These are phyloP conservation scores for Neomorphus geoffroyi DNA, from an alignment of 2,797 vertebrate genomes.

Conservation along the genomic window DNA sequence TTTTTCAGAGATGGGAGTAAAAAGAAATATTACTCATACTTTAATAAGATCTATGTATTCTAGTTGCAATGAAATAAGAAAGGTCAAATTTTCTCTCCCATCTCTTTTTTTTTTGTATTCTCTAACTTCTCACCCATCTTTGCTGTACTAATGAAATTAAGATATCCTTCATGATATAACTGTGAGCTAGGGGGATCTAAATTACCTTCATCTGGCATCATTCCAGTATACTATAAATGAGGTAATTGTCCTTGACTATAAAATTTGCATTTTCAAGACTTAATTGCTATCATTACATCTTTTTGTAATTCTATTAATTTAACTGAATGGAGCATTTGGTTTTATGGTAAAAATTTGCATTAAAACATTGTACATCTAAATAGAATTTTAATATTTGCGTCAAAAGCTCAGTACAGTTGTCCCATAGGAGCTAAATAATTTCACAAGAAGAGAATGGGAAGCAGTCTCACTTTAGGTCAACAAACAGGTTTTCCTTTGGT, in stretches of 20 bases:
- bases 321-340: slow-evolving; percentile 98
- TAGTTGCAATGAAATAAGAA: slow-evolving; percentile 74
- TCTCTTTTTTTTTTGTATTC: slow-evolving; percentile 70
- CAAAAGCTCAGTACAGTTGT: slow-evolving; percentile 70
- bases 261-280: slow-evolving; percentile 99
- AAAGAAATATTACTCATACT: slow-evolving; percentile 76
- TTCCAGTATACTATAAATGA: slow-evolving; percentile 99
- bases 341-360: slow-evolving; percentile 99
- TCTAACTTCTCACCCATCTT: slow-evolving; percentile 79
- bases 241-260: slow-evolving; percentile 99
- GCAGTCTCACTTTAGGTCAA: slow-evolving; percentile 43
- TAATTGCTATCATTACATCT: slow-evolving; percentile 99
- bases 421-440: slow-evolving; percentile 73
- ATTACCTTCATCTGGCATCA: slow-evolving; percentile 99
- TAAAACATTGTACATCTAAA: slow-evolving; percentile 94
- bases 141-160: slow-evolving; percentile 87
- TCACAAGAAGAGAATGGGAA: slow-evolving; percentile 61
- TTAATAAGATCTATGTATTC: slow-evolving; percentile 77
- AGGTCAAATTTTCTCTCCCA: slow-evolving; percentile 78
- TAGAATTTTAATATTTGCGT: slow-evolving; percentile 85
- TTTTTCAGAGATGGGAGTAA: slow-evolving; percentile 38
- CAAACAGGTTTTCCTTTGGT: slow-evolving; percentile 68
- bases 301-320: slow-evolving; percentile 99
- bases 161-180: slow-evolving; percentile 99
- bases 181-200: slow-evolving; percentile 95